Evolutionary conservation across 2,113 vertebrate species (phyloP).

Genomic region (Mola mola): DNA sequence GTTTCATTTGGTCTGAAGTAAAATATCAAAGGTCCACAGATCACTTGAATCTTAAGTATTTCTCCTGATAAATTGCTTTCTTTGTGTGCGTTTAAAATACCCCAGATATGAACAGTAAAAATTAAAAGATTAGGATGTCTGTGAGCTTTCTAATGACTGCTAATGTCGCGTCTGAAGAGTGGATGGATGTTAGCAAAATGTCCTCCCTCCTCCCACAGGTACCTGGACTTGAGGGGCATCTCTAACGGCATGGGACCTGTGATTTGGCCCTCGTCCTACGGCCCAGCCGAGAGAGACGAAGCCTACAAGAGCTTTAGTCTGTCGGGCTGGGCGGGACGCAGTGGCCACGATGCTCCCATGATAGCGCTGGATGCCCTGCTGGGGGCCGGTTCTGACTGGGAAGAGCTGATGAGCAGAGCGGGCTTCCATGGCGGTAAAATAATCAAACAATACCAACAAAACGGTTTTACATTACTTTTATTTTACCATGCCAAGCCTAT

Average conservation of each 20-base stretch:
- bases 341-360: conserved; percentile 89
- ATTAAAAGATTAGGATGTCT: too few relatives aligned
- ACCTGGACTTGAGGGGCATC: conserved; percentile 81
- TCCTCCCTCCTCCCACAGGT: conserved; percentile 70
- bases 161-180: too few relatives aligned
- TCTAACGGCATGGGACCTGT: conserved; percentile 73
- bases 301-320: conserved; percentile 83
- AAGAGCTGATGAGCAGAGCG: conserved; percentile 80
- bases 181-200: too few relatives aligned
- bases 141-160: neutral
- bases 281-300: conserved; percentile 80
- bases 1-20: too few relatives aligned
- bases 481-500: too few relatives aligned
- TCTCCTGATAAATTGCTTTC: too few relatives aligned
- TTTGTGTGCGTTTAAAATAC: too few relatives aligned
- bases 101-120: too few relatives aligned
- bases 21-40: neutral
- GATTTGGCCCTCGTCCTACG: conserved; percentile 67
- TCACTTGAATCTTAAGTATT: too few relatives aligned
- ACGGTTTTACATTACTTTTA: too few relatives aligned
- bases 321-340: conserved; percentile 84
- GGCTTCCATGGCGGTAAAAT: conserved; percentile 86
- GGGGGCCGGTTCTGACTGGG: conserved; percentile 78
- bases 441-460: too few relatives aligned
- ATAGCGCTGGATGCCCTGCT: conserved; percentile 86